Percentiles rank a stretch among this genome's conserved stretches.
These are phyloP conservation scores for Amblyopsis hoosieri DNA, from an alignment of 2,797 vertebrate species.

Conservation along the genomic window DNA sequence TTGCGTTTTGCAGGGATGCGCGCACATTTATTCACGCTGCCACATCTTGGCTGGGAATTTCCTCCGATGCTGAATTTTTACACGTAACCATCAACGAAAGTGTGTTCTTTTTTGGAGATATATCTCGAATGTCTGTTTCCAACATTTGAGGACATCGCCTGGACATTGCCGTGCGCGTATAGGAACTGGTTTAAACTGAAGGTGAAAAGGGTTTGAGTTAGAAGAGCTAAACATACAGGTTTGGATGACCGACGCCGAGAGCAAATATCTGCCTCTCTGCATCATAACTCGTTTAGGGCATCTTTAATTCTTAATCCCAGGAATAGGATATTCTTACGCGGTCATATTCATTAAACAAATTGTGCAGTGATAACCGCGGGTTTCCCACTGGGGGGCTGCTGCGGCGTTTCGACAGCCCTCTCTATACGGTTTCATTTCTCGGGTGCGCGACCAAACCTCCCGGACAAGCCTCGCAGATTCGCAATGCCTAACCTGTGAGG, in stretches of 20 bases:
- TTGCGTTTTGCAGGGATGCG: slow-evolving; percentile 53
- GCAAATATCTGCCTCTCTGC: slow-evolving; percentile 44
- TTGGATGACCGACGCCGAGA: slow-evolving; percentile 60
- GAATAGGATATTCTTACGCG: slow-evolving; percentile 57
- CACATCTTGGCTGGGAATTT: slow-evolving; percentile 70
- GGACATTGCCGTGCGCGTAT: slow-evolving; percentile 51
- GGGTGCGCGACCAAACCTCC: slow-evolving; percentile 58
- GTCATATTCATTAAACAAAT: slow-evolving; percentile 26
- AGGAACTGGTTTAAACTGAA: slow-evolving; percentile 38
- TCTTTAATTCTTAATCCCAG: slow-evolving; percentile 46
- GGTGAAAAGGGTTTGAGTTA: slow-evolving; percentile 45
- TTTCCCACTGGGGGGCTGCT: slow-evolving; percentile 66
- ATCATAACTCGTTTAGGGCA: slow-evolving; percentile 17
- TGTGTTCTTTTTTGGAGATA: slow-evolving; percentile 48
- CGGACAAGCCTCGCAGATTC: slow-evolving; percentile 54
- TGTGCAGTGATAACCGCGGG: slow-evolving; percentile 32
- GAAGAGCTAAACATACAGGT: slow-evolving; percentile 47
- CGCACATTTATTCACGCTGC: slow-evolving; percentile 39
- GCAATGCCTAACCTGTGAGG: slow-evolving; percentile 75
- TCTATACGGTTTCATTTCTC: slow-evolving; percentile 34
- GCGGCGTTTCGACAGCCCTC: slow-evolving; percentile 37
- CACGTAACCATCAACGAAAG: slow-evolving; percentile 60
- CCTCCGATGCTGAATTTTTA: slow-evolving; percentile 68
- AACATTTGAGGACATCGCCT: slow-evolving; percentile 30
- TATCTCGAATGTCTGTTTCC: slow-evolving; percentile 20